Conservation (phyloP, 2,888 invertebrate genomes). For the Drosophila putrida region DNA sequence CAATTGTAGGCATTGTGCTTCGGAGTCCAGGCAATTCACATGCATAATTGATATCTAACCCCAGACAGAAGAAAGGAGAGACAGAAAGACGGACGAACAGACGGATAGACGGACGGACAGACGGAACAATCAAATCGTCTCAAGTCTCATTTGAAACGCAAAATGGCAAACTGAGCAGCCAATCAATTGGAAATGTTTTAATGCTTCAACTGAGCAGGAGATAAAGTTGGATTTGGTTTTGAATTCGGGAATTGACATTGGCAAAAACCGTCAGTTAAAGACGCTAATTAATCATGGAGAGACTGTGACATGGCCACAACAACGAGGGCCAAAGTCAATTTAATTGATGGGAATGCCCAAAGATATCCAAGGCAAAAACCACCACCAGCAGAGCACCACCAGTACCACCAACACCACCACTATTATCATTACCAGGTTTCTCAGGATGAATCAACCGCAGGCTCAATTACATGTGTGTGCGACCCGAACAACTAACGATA, state of each 20-base stretch:
- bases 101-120: background rate
- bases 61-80: conserved; percentile 1
- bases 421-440: conserved; percentile 11
- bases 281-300: conserved; percentile 76
- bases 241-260: conserved; percentile 11
- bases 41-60: conserved; percentile 69
- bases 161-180: conserved; percentile 44
- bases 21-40: conserved; percentile 37
- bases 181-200: conserved; percentile 78
- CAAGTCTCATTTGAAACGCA: conserved; percentile 54
- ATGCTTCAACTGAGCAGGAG: conserved; percentile 32
- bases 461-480: conserved; percentile 59
- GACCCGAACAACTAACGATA: conserved; percentile 7
- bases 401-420: conserved; percentile 14
- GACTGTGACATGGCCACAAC: conserved; percentile 39
- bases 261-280: conserved; percentile 52
- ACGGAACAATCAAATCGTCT: conserved; percentile 17
- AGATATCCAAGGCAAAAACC: conserved; percentile 27
- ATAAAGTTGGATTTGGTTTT: background rate
- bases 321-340: conserved; percentile 63
- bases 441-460: conserved; percentile 57
- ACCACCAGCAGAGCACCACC: conserved; percentile 39
- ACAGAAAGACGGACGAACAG: too few species aligned
- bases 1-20: conserved; percentile 9
- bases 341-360: conserved; percentile 70